These are phyloP conservation scores for Dicrurus megarhynchus DNA, from an alignment of 2,113 vertebrate species.

Conservation along the genomic window DNA sequence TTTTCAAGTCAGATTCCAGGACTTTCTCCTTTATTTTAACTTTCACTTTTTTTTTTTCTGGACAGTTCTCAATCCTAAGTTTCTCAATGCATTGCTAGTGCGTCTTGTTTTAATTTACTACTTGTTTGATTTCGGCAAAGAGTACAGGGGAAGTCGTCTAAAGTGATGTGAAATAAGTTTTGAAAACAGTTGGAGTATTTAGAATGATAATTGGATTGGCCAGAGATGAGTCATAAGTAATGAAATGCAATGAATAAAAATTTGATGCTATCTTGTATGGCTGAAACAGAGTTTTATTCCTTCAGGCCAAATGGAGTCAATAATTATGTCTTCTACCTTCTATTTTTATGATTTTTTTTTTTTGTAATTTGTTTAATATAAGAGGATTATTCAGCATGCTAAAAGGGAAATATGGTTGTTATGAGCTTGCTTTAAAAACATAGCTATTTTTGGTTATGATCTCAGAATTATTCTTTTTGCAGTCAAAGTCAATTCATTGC, in stretches of 20 bases:
- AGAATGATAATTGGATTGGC: constrained; percentile 18
- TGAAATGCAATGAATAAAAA: constrained; percentile 24
- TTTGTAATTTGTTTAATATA: neutral
- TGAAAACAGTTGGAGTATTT: constrained; percentile 25
- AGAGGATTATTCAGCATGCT: neutral
- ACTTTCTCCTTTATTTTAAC: neutral
- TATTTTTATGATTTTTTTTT: neutral
- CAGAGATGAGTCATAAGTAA: constrained; percentile 39
- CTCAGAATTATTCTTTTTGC: neutral
- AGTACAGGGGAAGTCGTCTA: neutral
- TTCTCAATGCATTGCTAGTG: neutral
- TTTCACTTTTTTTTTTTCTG: neutral
- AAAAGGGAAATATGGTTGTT: neutral
- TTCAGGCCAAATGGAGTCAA: neutral
- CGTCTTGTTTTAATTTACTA: constrained; percentile 5
- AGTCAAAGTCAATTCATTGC: neutral
- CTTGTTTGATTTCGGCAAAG: neutral
- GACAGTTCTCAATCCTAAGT: neutral
- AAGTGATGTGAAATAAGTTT: neutral
- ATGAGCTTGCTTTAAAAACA: neutral
- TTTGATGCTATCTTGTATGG: constrained; percentile 26
- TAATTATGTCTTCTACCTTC: constrained; percentile 21
- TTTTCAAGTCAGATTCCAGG: neutral
- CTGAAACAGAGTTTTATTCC: neutral
- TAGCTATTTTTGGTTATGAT: neutral